Base-by-base conservation (phyloP, 92 coral and sea anemone genomes). In the Zoanthus solanderi region DNA sequence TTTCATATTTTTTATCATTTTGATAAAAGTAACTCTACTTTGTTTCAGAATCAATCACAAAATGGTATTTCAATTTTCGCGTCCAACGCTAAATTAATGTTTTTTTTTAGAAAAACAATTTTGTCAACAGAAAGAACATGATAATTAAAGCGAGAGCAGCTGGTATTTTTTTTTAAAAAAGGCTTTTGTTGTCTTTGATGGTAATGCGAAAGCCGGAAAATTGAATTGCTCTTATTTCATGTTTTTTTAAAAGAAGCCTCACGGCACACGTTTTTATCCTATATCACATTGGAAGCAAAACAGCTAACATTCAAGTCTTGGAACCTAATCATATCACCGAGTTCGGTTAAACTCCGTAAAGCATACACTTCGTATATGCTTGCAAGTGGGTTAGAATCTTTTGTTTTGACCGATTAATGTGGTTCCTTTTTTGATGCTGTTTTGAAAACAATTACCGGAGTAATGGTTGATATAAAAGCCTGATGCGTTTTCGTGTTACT, bases 111-210 rank as follows among this genome's bases (percentile, higher is more conserved):
- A 54, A 58, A 45, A 37, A 46, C 5, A n/a, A 45, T 12, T 65
- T 79, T 45, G 75, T 66, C 46, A 81, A 81, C 75, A 63, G 66
- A 65, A 44, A 12, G 45, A 37, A 17, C 73, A 65, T 18, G 46
- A 81, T 13, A 81, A 81, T 81, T 65, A 65, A 23, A 81, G 47
- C 45, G 57, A 66, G n/a, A 6, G 75, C 85, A 81, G 85, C 85
- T 81, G 85, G 75, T 57, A 42, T 16, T 34, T 31, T 15, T 13
- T 66, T 52, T 81, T 42, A 8, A n/a, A 11, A 66, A 7, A 56
- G 52, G 5, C 83, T n/a, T 37, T 78, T 78, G 83, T 79, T 79
- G 34, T 57, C 60, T 15, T 12, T 11, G 18, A 57, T 50, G 31
- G 82, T 77, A 53, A 77, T 32, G 44, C 37, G 17, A 44, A 60